Evolutionary conservation across 2,113 vertebrate genomes (phyloP), one percentile per base, ranked within the genome.

Genomic region (Sigmodon hispidus): DNA sequence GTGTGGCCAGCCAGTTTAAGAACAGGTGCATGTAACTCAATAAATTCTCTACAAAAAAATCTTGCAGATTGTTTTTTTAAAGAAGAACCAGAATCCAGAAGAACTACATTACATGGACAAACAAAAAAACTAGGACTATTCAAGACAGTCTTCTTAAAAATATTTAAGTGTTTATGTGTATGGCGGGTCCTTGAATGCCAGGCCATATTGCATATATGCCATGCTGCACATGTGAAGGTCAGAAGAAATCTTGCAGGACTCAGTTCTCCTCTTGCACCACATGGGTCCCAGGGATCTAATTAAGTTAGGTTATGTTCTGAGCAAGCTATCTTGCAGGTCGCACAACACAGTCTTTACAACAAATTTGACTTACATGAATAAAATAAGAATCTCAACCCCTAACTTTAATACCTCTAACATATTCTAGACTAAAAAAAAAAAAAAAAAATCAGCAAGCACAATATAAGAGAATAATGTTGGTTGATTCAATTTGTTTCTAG

Each of bases 51-150:
- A 57, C 31, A 63, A 34, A 90, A 80, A 94, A 83, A 7, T 31
- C n/a, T 40, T 55, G 40, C 7, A 72, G 19, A 22, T 21, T 52
- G 61, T 89, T n/a, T 59, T n/a, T n/a, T n/a, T n/a, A n/a, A n/a
- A n/a, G n/a, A n/a, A n/a, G n/a, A n/a, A n/a, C n/a, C 9, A 79
- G 55, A 79, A 79, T 22, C 67, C 55, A 79, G n/a, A 94, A 91
- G 45, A 94, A 34, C n/a, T n/a, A 40, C 7, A 52, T 8, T 48
- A 55, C 3, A 55, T 3, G 16, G n/a, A 3, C 34, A 79, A 34
- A 36, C 3, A 91, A 73, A 77, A 19, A 7, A 88, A 16, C 61
- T 21, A 90, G 87, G 52, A 79, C 3, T 72, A 80, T 36, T 91
- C 40, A 48, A 76, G 50, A 86, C 59, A 48, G 16, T 21, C 40